Conservation (phyloP, 2,888 invertebrate species). For the Platypus cylindrus region DNA sequence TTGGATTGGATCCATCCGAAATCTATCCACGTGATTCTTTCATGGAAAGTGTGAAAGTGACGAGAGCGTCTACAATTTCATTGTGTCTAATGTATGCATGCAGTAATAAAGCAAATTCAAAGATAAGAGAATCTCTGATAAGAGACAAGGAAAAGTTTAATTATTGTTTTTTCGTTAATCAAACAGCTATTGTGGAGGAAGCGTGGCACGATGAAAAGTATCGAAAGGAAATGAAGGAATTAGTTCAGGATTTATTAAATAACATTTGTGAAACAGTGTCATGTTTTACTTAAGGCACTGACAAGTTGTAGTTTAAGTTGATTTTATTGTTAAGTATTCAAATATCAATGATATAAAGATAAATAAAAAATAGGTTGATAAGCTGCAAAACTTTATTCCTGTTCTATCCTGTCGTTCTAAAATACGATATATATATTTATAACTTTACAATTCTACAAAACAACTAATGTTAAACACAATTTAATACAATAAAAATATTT, state of each 20-base stretch:
- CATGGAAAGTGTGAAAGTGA: conserved; percentile 16
- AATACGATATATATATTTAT: too few species aligned
- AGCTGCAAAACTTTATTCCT: too few species aligned
- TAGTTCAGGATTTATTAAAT: conserved; percentile 9
- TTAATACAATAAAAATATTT: too few species aligned
- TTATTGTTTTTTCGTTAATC: conserved; percentile 4
- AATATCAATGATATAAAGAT: too few species aligned
- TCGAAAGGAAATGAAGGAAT: conserved; percentile 4
- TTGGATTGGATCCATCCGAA: conserved; percentile 13
- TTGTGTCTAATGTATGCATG: conserved; percentile 12
- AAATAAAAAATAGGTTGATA: too few species aligned
- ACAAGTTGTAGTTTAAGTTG: too few species aligned
- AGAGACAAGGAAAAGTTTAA: conserved; percentile 5
- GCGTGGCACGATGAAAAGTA: conserved; percentile 7
- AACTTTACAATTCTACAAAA: too few species aligned
- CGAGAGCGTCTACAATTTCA: conserved; percentile 13
- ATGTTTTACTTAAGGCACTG: too few species aligned
- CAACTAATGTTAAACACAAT: too few species aligned
- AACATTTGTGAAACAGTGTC: too few species aligned
- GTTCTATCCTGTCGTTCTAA: too few species aligned
- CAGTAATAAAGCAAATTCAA: conserved; percentile 10
- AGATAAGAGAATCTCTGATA: conserved; percentile 13
- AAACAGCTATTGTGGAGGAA: conserved; percentile 5
- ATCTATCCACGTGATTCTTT: conserved; percentile 19
- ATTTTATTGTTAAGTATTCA: too few species aligned